Percentiles rank a stretch among this genome's conserved stretches.
These are phyloP conservation scores for Muschampia plurimacula DNA, from an alignment of 2,888 invertebrate genomes.

Conservation along the genomic window DNA sequence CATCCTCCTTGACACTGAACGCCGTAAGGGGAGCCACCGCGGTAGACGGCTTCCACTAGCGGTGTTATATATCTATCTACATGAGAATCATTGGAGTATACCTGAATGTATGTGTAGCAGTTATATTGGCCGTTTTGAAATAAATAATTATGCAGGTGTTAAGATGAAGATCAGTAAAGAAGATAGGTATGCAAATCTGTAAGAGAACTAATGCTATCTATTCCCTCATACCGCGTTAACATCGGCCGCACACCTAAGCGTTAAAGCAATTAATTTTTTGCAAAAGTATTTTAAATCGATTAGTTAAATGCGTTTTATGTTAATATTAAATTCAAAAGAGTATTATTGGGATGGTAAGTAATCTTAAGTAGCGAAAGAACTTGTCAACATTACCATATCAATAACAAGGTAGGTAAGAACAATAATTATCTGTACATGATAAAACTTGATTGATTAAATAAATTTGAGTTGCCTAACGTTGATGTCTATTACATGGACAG, in stretches of 20 bases:
- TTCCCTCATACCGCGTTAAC: neutral
- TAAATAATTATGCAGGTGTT: neutral
- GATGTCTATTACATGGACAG: no score
- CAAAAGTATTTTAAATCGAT: no score
- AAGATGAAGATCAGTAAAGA: slow-evolving; percentile 13
- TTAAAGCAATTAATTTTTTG: neutral
- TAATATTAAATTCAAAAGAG: no score
- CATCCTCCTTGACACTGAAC: slow-evolving; percentile 52
- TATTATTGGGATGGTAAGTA: no score
- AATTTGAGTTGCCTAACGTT: no score
- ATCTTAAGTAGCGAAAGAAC: no score
- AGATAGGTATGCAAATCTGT: neutral
- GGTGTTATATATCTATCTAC: slow-evolving; percentile 43
- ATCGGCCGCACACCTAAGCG: slow-evolving; percentile 10
- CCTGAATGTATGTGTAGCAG: slow-evolving; percentile 37
- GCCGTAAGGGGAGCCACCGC: slow-evolving; percentile 52
- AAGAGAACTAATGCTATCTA: no score
- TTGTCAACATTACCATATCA: no score
- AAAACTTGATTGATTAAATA: no score
- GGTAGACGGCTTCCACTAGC: slow-evolving; percentile 60
- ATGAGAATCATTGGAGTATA: slow-evolving; percentile 57
- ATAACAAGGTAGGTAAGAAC: no score
- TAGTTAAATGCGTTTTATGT: no score
- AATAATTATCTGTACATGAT: no score
- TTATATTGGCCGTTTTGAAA: slow-evolving; percentile 29